Base-by-base conservation (phyloP, 2,797 vertebrate species). In the Tauraco hartlaubi region DNA sequence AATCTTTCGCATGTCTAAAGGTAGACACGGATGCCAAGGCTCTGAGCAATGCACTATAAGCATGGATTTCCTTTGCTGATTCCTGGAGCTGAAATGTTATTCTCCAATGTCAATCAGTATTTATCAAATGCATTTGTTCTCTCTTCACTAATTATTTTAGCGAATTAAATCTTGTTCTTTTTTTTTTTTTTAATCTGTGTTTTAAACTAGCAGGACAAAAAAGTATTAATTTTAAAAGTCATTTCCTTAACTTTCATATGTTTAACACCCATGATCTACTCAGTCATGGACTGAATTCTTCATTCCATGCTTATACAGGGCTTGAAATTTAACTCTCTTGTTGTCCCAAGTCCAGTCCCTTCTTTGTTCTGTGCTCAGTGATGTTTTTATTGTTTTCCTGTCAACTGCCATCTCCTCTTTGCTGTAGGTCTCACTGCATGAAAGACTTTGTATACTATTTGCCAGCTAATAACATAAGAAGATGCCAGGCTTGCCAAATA, bases 331-430 rank as follows among this genome's bases (percentile, higher is more conserved):
- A 80, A 35, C 43, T 56, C 54, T 77, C 11, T 49, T 71, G 11
- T 90, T 80, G 28, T 63, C 62, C 44, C 9, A 44, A 33, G 49
- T 80, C 26, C 15, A 33, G 54, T 80, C 26, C 15, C 22, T 88
- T 56, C 54, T 95, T 92, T 95, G 61, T 90, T 81, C 68, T 19
- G 21, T 83, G 37, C 54, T 92, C 69, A 26, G 56, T 71, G 51
- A 83, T 64, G 83, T 80, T 93, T 94, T 90, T 64, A 80, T 93
- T 93, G 73, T 75, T 54, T 78, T 92, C 56, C 39, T 84, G 69
- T 92, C 92, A 94, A 17, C 63, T 52, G 46, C 2, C 0, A 80
- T 88, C 90, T 86, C 66, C 62, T 95, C 82, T 85, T 74, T 91
- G 44, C 74, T 28, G 29, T 85, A 91, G 63, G 55, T 89, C 78